Percentiles rank a stretch among this genome's conserved stretches.
Evolutionary conservation across 2,113 vertebrate genomes (phyloP).

Genomic region (Columba janthina): DNA sequence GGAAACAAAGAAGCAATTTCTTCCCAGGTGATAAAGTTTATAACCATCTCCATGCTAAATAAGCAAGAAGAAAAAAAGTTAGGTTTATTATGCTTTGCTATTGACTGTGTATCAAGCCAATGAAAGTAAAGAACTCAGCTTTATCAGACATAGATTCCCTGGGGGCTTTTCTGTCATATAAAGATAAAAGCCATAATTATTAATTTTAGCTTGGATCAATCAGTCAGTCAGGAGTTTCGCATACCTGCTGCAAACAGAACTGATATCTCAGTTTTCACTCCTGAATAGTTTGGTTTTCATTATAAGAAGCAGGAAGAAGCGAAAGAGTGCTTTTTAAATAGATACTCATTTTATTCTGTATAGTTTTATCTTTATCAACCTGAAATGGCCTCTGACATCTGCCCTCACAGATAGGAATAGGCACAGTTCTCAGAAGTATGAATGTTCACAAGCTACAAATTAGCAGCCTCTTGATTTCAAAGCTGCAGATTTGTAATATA

Average conservation of each 20-base stretch:
- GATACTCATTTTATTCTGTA: neutral
- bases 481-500: neutral
- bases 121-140: neutral
- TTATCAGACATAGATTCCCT: neutral
- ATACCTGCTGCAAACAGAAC: neutral
- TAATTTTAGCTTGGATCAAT: neutral
- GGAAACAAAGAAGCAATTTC: neutral
- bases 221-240: neutral
- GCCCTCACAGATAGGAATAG: neutral
- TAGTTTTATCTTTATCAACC: neutral
- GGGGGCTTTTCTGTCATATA: neutral
- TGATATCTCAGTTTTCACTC: neutral
- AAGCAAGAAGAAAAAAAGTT: neutral
- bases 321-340: neutral
- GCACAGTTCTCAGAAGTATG: neutral
- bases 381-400: neutral
- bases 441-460: neutral
- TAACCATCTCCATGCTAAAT: neutral
- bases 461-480: constrained; percentile 24
- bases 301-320: neutral
- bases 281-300: neutral
- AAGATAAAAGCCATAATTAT: neutral
- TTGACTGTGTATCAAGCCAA: neutral
- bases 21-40: neutral
- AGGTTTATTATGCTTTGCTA: neutral